These are phyloP conservation scores for rat (Rattus norvegicus) DNA, from an alignment of 2,113 vertebrate species.

Conservation along the genomic window GRCr8 NC_086036.1:15428501-15429000, in stretches of 20 bases:
- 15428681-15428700: not conserved
- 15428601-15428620: not conserved
- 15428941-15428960: not conserved
- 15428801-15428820: not conserved
- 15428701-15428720: not conserved
- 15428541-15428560: not conserved
- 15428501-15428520: slow-evolving; percentile 33
- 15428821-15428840: not conserved
- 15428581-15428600: not conserved
- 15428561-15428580: not conserved
- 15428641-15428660: not conserved
- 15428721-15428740: not conserved
- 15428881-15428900: not conserved
- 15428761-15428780: not conserved
- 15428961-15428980: not conserved
- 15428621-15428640: not conserved
- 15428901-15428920: not conserved
- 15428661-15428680: not conserved
- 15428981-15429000: not conserved
- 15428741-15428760: not conserved
- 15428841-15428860: not conserved
- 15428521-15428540: not conserved
- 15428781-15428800: not conserved
- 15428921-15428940: not conserved
- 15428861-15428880: no score